phyloP scores from a whole-genome alignment of 2,888 invertebrate species.

The Ormyrus pomaceus region DNA sequence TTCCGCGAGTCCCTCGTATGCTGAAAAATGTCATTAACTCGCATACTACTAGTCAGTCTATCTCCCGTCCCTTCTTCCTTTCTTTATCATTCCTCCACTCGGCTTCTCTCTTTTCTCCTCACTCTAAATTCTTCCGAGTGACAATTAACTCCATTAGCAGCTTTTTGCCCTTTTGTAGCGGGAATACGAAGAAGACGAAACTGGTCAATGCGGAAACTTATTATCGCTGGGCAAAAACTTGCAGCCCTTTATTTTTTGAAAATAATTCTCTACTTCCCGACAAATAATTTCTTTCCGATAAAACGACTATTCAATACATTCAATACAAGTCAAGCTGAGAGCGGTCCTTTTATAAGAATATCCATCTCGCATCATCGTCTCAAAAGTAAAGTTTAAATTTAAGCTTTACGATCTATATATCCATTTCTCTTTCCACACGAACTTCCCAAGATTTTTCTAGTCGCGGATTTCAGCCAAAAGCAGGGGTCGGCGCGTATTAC shows the following conservation, averaged over 20 bases:
- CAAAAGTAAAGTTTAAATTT: slow-evolving; percentile 17
- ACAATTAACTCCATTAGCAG: slow-evolving; percentile 36
- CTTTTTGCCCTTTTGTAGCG: slow-evolving; percentile 1
- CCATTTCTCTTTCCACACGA: background rate
- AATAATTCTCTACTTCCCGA: background rate
- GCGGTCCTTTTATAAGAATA: background rate
- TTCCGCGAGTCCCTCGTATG: slow-evolving; percentile 32
- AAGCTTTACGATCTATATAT: background rate
- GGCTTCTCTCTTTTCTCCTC: slow-evolving; percentile 13
- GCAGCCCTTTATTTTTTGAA: background rate
- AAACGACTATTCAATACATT: no score
- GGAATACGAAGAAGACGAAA: background rate
- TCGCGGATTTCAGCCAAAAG: background rate
- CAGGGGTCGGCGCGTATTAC: background rate
- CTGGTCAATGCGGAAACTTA: background rate
- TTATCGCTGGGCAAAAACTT: background rate
- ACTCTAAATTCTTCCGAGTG: slow-evolving; percentile 34
- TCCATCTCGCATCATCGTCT: slow-evolving; percentile 5
- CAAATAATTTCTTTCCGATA: no score
- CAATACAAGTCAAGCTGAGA: no score
- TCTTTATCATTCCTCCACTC: slow-evolving; percentile 28
- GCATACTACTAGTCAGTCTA: slow-evolving; percentile 16
- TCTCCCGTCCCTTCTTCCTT: background rate
- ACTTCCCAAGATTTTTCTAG: background rate
- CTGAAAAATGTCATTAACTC: slow-evolving; percentile 53